Evolutionary conservation across 1,140 invertebrate genomes (phyloP).

Genomic region (Ceratitis capitata): DNA sequence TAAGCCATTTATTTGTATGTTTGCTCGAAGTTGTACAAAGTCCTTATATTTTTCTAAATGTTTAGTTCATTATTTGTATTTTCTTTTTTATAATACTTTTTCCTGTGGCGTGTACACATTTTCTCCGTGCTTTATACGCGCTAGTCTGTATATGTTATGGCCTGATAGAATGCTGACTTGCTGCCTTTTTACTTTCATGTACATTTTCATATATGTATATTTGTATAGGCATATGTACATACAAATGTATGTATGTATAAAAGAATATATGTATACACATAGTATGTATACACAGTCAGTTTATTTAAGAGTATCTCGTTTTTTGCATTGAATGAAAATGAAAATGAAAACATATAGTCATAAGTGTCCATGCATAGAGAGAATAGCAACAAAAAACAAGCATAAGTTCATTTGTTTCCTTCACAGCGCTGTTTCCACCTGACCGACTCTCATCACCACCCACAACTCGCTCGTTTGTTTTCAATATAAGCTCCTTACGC

Average conservation of each 20-base stretch:
- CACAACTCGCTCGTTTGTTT: constrained; percentile 7
- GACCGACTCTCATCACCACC: neutral
- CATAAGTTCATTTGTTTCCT: neutral
- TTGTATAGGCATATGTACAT: neutral
- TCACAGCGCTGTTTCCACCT: neutral
- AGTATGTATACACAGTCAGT: neutral
- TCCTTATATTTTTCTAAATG: neutral
- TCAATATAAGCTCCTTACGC: neutral
- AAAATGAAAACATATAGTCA: too few species aligned
- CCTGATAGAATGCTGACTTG: neutral
- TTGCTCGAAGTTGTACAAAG: neutral
- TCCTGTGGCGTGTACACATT: neutral
- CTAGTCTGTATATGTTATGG: constrained; percentile 1
- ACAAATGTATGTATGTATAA: neutral
- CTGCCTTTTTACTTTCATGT: constrained; percentile 5
- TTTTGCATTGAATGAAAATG: constrained; percentile 26
- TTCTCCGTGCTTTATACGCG: neutral
- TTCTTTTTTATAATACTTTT: constrained; percentile 6
- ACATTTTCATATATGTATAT: too few species aligned
- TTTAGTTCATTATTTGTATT: neutral
- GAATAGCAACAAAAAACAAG: neutral
- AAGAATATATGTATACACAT: neutral
- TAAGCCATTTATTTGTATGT: neutral
- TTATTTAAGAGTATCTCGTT: neutral
- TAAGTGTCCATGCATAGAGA: neutral